Percentiles rank a stretch among this genome's conserved stretches.
Conservation (phyloP, 1,140 invertebrate genomes). For the Hylyphantes graminicola region DNA sequence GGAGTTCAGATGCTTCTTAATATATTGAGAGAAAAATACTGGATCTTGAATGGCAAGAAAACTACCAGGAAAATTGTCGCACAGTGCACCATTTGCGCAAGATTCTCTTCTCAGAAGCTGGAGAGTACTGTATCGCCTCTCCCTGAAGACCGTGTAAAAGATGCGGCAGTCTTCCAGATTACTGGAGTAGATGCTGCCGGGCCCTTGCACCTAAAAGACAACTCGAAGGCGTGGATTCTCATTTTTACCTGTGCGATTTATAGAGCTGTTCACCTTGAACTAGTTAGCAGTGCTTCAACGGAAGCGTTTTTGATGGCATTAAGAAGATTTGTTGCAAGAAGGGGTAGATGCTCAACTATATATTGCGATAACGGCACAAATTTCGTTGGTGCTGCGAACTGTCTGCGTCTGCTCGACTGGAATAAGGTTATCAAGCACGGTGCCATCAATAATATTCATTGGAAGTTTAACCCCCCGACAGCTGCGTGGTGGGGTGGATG, state of each 20-base stretch:
- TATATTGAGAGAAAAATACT: slow-evolving; percentile 1
- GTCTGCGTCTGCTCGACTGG: background rate
- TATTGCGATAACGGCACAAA: slow-evolving; percentile 67
- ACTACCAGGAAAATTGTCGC: background rate
- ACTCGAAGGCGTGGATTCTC: background rate
- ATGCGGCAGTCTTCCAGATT: slow-evolving; percentile 64
- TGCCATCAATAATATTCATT: background rate
- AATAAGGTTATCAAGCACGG: background rate
- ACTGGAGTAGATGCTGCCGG: slow-evolving; percentile 66
- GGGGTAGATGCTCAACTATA: slow-evolving; percentile 59
- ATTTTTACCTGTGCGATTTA: slow-evolving; percentile 58
- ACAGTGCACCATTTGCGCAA: background rate
- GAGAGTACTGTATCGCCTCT: slow-evolving; percentile 17
- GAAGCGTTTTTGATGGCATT: too few relatives aligned
- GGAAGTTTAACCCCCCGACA: background rate
- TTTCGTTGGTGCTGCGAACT: slow-evolving; percentile 64
- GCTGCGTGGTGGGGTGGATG: background rate
- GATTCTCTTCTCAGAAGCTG: background rate
- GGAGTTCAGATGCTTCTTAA: slow-evolving; percentile 12
- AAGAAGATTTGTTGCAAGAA: background rate
- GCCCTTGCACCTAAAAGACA: slow-evolving; percentile 63
- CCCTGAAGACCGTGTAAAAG: slow-evolving; percentile 63
- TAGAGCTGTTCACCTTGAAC: too few relatives aligned
- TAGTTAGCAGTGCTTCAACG: too few relatives aligned
- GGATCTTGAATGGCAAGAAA: background rate